Percentiles rank a stretch among this genome's conserved stretches.
Evolutionary conservation across 92 coral and sea anemone species (phyloP).

Genomic region (Epizoanthus illoricatus): DNA sequence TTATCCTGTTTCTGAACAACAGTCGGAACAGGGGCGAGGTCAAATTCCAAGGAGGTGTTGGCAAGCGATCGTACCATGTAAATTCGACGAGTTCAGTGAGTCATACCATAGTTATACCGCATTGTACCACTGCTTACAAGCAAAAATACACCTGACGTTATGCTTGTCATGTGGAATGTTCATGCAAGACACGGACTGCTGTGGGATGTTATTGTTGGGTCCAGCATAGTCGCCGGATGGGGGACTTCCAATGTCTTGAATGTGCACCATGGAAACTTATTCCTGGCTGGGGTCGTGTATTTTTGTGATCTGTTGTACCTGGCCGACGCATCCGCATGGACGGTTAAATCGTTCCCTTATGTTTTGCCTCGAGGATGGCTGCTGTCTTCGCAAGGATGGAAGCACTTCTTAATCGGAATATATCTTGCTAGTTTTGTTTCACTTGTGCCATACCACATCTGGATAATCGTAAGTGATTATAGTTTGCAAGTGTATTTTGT

Average conservation of each 20-base stretch:
- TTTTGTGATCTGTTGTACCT: slow-evolving; percentile 49
- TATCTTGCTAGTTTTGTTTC: neutral
- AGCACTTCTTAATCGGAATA: neutral
- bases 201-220: slow-evolving; percentile 47
- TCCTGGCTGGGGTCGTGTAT: slow-evolving; percentile 46
- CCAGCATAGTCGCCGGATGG: slow-evolving; percentile 33
- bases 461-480: slow-evolving; percentile 15
- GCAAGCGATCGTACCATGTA: too few relatives aligned
- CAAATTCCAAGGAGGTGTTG: too few relatives aligned
- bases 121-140: too few relatives aligned
- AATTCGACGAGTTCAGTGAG: too few relatives aligned
- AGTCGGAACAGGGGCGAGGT: too few relatives aligned
- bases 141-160: too few relatives aligned
- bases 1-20: too few relatives aligned
- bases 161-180: neutral
- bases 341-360: slow-evolving; percentile 30
- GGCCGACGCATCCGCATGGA: slow-evolving; percentile 38
- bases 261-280: slow-evolving; percentile 17
- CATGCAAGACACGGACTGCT: neutral
- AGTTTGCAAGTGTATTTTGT: slow-evolving; percentile 12
- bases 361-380: neutral
- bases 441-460: slow-evolving; percentile 20
- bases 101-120: too few relatives aligned
- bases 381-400: slow-evolving; percentile 5
- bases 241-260: slow-evolving; percentile 29